Base-by-base conservation (phyloP, 1,140 invertebrate species). In the Drosophila virilis region DNA sequence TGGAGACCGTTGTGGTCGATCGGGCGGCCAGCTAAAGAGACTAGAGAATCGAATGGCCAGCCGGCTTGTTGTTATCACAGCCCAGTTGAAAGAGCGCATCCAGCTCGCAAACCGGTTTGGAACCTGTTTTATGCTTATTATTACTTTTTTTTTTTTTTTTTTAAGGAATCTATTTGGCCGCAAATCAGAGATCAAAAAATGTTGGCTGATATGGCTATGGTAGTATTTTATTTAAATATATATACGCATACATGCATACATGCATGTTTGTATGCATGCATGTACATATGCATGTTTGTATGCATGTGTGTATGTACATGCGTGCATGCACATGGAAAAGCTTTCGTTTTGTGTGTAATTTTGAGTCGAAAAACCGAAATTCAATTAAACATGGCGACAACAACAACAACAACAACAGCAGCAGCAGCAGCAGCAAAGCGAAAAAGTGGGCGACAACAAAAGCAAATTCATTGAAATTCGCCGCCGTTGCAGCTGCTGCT, bases 1-100 rank as follows among this genome's bases (percentile, higher is more conserved):
- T 84, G 45, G 81, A 80, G 28, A 80, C 81, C 5, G 69, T 85
- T 8, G 82, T 86, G n/a, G 78, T 86, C 6, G 77, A 68, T 15
- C 82, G 82, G 15, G 60, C 81, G 15, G 55, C 12, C 42, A 70
- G 60, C 17, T 70, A 55, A 28, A 17, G 8, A 38, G 38, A 10
- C 8, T 17, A 15, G 15, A 51, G 22, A 15, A 40, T 8, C 9
- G 35, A 54, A 37, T 8, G 50, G 50, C 45, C 15, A 46, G 45
- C 45, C 17, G 33, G 35, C 22, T 9, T 17, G 58, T 38, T 73
- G 17, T 17, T 17, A 17, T 17, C 43, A 50, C n/a, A 6, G 42
- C n/a, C 17, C 28, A 33, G 43, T 52, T 45, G 33, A 38, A 33
- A 45, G n/a, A 46, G 50, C 32, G 59, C 72, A 40, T 38, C 42